Conservation (phyloP, 2,113 vertebrate species). For the Blennius ocellaris region DNA sequence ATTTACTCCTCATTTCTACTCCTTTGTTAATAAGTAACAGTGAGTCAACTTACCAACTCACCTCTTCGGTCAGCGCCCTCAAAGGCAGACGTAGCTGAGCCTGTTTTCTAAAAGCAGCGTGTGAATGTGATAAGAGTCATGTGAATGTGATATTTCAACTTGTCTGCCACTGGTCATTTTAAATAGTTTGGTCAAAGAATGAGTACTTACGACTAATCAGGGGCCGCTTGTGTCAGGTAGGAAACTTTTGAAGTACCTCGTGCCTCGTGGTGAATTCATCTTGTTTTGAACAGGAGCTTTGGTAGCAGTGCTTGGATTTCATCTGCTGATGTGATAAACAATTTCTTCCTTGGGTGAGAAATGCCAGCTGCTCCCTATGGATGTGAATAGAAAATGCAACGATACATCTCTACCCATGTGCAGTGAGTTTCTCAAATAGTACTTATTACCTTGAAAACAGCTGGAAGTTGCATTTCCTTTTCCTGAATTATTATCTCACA, state of each 20-base stretch:
- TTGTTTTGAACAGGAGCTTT: neutral
- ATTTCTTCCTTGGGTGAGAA: conserved; percentile 40
- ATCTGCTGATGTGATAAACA: conserved; percentile 4
- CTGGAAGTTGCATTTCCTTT: neutral
- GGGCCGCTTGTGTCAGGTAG: conserved; percentile 32
- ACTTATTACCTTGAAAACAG: neutral
- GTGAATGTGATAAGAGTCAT: conserved; percentile 1
- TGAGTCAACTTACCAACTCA: conserved; percentile 31
- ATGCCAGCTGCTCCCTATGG: conserved; percentile 55
- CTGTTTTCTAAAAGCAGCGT: conserved; percentile 1
- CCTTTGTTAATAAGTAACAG: conserved; percentile 68
- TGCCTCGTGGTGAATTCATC: neutral
- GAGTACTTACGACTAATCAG: neutral
- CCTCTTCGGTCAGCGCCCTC: conserved; percentile 56
- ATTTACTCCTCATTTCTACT: conserved; percentile 3
- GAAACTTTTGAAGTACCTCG: neutral
- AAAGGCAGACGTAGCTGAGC: conserved; percentile 17
- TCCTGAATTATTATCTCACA: neutral
- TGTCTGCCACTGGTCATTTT: neutral
- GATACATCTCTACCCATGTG: conserved; percentile 47
- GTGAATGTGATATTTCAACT: neutral
- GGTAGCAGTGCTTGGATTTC: neutral
- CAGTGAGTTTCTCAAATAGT: conserved; percentile 49
- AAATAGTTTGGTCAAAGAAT: neutral
- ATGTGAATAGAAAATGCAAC: conserved; percentile 54